A percentile compares a stretch with the other conserved stretches of the same genome.
Evolutionary conservation across 2,888 invertebrate species (phyloP).

Genomic region (Microplitis deprimator): DNA sequence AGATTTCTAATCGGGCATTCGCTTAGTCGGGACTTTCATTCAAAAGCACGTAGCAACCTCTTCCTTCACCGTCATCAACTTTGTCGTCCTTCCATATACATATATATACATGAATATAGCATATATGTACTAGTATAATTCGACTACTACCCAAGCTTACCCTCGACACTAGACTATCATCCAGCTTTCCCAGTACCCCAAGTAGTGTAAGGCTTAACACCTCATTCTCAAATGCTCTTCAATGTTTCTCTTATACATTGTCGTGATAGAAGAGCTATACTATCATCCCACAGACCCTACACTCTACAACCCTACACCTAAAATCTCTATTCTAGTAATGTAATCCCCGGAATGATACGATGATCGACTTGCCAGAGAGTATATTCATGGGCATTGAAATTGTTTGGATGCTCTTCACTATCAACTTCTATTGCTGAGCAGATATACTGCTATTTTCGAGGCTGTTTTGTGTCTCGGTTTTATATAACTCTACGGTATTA

Average conservation of each 20-base stretch:
- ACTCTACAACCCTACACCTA: neutral
- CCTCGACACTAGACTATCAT: conserved; percentile 8
- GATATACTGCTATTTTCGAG: neutral
- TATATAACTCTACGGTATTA: neutral
- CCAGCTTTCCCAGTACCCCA: neutral
- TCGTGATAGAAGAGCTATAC: neutral
- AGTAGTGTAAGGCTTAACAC: conserved; percentile 25
- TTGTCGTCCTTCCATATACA: conserved; percentile 12
- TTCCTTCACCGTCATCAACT: conserved; percentile 18
- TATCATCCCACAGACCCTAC: neutral
- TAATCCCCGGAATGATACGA: conserved; percentile 12
- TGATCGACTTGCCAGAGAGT: neutral
- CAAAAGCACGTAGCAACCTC: conserved; percentile 45
- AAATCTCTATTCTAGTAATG: conserved; percentile 7
- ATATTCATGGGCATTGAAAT: neutral
- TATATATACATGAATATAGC: neutral
- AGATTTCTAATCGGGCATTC: conserved; percentile 50
- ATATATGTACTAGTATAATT: conserved; percentile 17
- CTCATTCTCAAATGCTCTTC: conserved; percentile 30
- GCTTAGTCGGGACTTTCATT: conserved; percentile 47
- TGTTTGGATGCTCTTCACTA: conserved; percentile 6
- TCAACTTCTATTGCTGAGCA: neutral
- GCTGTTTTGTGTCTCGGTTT: neutral
- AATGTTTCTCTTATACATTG: conserved; percentile 33
- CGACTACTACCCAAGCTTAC: neutral